phyloP scores from a whole-genome alignment of 1,140 invertebrate species.

The Drosophila orena region DNA sequence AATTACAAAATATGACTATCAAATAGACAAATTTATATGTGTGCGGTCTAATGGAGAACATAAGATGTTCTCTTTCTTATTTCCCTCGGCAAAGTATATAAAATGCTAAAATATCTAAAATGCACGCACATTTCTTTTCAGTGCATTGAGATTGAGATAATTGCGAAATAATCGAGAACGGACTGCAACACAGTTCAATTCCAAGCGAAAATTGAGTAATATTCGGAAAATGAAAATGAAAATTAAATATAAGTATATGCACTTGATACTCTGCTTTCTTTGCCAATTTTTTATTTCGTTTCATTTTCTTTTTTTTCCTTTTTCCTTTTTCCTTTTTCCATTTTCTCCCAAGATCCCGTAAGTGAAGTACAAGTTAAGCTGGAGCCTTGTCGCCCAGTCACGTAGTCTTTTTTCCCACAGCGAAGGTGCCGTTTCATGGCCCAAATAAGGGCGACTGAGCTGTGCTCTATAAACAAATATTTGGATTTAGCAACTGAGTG shows the following conservation, averaged over 20 bases:
- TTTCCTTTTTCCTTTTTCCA: too few species aligned
- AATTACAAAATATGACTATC: neutral
- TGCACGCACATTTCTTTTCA: neutral
- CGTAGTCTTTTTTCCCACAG: constrained; percentile 33
- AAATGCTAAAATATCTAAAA: too few species aligned
- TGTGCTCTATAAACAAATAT: constrained; percentile 77
- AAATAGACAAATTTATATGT: constrained; percentile 15
- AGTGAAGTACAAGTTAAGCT: constrained; percentile 57
- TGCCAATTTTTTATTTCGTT: too few species aligned
- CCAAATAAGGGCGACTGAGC: constrained; percentile 18
- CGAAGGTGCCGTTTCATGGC: neutral
- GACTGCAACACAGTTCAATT: constrained; percentile 14
- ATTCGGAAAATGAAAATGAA: constrained; percentile 1
- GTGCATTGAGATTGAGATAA: neutral
- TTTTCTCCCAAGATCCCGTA: constrained; percentile 6
- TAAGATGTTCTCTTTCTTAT: too few species aligned
- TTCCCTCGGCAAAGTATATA: too few species aligned
- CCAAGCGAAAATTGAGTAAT: constrained; percentile 19
- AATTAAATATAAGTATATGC: constrained; percentile 31
- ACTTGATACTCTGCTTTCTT: constrained; percentile 24
- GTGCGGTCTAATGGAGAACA: neutral
- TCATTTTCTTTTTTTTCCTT: too few species aligned
- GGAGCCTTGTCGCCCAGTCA: constrained; percentile 56
- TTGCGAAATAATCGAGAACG: constrained; percentile 1
- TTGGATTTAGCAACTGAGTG: constrained; percentile 71